These are phyloP conservation scores for Toxonevra muliebris DNA, from an alignment of 2,888 invertebrate species.

Conservation along the genomic window DNA sequence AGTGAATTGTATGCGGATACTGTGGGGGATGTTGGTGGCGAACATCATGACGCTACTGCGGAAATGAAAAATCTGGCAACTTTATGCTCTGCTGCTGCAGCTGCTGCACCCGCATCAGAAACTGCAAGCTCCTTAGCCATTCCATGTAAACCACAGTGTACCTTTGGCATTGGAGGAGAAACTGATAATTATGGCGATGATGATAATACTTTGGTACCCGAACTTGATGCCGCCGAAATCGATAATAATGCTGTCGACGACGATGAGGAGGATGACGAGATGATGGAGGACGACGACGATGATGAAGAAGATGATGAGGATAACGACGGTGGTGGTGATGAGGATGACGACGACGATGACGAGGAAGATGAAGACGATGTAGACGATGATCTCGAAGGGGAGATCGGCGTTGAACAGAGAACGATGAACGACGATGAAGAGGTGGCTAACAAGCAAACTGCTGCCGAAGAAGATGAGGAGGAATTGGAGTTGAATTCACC, in stretches of 20 bases:
- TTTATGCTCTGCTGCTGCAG: constrained; percentile 57
- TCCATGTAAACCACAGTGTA: not conserved
- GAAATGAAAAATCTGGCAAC: constrained; percentile 60
- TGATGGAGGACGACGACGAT: constrained; percentile 56
- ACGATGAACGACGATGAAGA: constrained; percentile 55
- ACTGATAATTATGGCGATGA: no score
- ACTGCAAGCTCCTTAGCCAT: constrained; percentile 31
- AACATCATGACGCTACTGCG: constrained; percentile 44
- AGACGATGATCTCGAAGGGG: constrained; percentile 61
- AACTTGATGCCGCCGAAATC: constrained; percentile 60
- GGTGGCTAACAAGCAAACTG: constrained; percentile 49
- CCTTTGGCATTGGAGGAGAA: not conserved
- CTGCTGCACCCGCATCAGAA: constrained; percentile 48
- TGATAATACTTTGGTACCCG: constrained; percentile 11
- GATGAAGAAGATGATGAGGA: constrained; percentile 54
- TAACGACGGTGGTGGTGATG: constrained; percentile 46
- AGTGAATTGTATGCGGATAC: constrained; percentile 27
- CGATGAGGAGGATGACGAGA: constrained; percentile 60
- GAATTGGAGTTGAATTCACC: constrained; percentile 45
- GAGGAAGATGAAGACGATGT: constrained; percentile 64
- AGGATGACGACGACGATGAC: constrained; percentile 47
- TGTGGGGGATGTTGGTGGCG: constrained; percentile 30
- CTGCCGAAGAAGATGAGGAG: constrained; percentile 40
- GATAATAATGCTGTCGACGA: constrained; percentile 63
- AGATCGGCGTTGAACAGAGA: constrained; percentile 56